Evolutionary conservation across 2,113 vertebrate genomes (phyloP).

Genomic region (Galbula dea): DNA sequence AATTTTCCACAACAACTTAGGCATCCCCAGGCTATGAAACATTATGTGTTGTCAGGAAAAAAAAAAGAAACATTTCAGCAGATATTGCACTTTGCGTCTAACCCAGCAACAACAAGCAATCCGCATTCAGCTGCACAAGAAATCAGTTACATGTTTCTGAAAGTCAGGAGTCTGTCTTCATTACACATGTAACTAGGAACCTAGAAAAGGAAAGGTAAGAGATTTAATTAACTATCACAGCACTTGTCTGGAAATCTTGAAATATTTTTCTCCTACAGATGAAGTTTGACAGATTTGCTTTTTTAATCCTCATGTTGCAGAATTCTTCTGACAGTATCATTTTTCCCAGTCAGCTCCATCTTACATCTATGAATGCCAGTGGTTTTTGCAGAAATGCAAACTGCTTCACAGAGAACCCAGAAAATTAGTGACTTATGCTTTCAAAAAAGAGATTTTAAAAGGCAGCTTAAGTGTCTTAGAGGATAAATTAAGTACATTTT

Average conservation of each 20-base stretch:
- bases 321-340: not conserved
- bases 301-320: not conserved
- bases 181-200: not conserved
- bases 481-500: not conserved
- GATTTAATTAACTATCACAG: not conserved
- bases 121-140: not conserved
- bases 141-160: not conserved
- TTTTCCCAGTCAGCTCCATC: not conserved
- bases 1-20: not conserved
- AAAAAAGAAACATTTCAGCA: not conserved
- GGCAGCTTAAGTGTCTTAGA: not conserved
- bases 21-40: not conserved
- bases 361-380: not conserved
- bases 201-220: not conserved
- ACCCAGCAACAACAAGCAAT: not conserved
- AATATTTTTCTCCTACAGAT: not conserved
- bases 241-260: not conserved
- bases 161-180: not conserved
- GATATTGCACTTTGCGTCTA: not conserved
- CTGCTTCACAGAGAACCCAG: not conserved
- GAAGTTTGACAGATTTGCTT: not conserved
- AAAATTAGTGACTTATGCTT: not conserved
- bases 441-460: not conserved
- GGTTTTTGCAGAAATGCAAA: not conserved
- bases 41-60: not conserved